Evolutionary conservation across 2,888 invertebrate species (phyloP).

Genomic region (Automeris io): DNA sequence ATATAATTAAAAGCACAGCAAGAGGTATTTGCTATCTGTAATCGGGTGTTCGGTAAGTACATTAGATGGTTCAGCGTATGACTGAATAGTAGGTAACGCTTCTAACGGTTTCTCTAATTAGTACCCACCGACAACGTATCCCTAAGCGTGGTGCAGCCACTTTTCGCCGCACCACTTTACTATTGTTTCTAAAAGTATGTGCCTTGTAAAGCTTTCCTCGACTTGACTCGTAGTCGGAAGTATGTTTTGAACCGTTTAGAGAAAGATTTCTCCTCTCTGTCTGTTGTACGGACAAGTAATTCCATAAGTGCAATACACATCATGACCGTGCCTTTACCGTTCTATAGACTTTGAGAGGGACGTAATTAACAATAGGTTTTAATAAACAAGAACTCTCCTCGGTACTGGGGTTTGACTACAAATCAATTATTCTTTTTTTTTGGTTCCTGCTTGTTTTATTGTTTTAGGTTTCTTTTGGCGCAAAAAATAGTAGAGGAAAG

Average conservation of each 20-base stretch:
- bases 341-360: constrained; percentile 76
- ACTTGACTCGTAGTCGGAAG: constrained; percentile 70
- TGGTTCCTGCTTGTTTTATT: constrained; percentile 52
- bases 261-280: constrained; percentile 66
- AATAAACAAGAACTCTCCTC: constrained; percentile 59
- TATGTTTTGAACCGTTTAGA: constrained; percentile 73
- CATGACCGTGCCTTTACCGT: constrained; percentile 76
- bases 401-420: constrained; percentile 47
- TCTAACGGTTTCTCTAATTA: constrained; percentile 63
- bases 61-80: constrained; percentile 16
- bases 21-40: constrained; percentile 3
- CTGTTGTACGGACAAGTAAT: constrained; percentile 66
- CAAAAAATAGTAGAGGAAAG: constrained; percentile 45
- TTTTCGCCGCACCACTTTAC: constrained; percentile 54
- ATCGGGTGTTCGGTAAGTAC: neutral
- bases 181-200: constrained; percentile 76
- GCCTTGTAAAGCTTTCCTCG: constrained; percentile 75
- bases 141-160: constrained; percentile 43
- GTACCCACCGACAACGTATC: constrained; percentile 43
- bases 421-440: constrained; percentile 59
- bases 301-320: constrained; percentile 75
- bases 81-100: constrained; percentile 53
- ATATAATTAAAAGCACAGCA: constrained; percentile 11
- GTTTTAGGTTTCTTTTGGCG: constrained; percentile 39
- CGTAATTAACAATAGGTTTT: constrained; percentile 75